Evolutionary conservation across 2,888 invertebrate genomes (phyloP), one percentile per base, ranked within the genome.

Genomic region (Nebria brevicollis): DNA sequence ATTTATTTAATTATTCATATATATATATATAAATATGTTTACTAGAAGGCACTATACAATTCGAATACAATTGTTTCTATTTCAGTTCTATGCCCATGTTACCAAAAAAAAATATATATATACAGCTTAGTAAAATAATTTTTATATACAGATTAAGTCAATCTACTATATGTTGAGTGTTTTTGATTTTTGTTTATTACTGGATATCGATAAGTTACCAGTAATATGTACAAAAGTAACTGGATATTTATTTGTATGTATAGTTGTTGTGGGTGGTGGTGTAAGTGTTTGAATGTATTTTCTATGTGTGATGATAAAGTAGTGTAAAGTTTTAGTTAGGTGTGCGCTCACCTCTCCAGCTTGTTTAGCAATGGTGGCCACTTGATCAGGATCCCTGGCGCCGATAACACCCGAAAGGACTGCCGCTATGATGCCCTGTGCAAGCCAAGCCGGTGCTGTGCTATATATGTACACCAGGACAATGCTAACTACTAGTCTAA

Each of bases 361-460:
- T 91, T 97, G 96, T 92, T 96, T 96, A 91, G 96, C 97, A 95
- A 97, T 95, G 91, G 94, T 94, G 92, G 96, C 94, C 90, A 96
- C 95, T 92, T 96, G 96, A 90, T 95, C 94, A 89, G 96, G 96
- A 92, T 97, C 95, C 93, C 95, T 95, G 90, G 94, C 93, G 92
- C 96, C 96, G 91, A 97, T 94, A 92, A 97, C 93, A 90, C 95
- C 94, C 90, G 96, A 95, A 91, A 97, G 94, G 90, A 97, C 94
- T 91, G 95, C 96, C 90, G 96, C 95, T 94, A 97, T 94, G 92
- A 97, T 94, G 91, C 95, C 95, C 97, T 97, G 95, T 93, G 90
- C 89, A 91, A 90, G 90, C 90, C 86, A 87, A 88, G 87, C 88
- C 80, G 75, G 72, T 70, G 70, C 75, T 65, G 75, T 80, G 80